These are phyloP conservation scores for Meda fulgida DNA, from an alignment of 2,797 vertebrate species.

Conservation along the genomic window DNA sequence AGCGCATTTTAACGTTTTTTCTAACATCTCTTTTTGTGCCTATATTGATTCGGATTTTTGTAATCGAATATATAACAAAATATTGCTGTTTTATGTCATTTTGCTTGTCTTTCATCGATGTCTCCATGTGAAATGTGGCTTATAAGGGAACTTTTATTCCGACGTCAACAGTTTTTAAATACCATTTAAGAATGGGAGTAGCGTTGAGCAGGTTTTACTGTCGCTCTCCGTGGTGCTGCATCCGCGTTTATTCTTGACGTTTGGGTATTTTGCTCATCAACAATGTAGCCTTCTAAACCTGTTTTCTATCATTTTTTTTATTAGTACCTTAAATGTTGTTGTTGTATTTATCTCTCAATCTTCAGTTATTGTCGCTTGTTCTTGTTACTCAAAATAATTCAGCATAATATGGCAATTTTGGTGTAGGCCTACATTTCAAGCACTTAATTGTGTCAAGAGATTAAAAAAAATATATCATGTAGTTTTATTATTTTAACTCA, in stretches of 20 bases:
- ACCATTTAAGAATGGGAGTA: background rate
- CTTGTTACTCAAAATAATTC: background rate
- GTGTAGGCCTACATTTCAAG: too few relatives aligned
- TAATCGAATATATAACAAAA: background rate
- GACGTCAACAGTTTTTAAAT: background rate
- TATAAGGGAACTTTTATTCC: background rate
- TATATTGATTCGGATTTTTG: background rate
- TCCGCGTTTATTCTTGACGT: too few relatives aligned
- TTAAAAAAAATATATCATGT: background rate
- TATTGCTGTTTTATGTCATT: background rate
- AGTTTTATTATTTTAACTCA: background rate
- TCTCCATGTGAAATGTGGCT: background rate
- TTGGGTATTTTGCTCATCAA: too few relatives aligned
- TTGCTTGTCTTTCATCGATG: too few relatives aligned
- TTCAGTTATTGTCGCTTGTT: background rate
- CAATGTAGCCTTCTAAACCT: too few relatives aligned
- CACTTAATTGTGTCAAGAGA: background rate
- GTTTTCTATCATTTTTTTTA: too few relatives aligned
- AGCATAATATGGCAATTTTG: too few relatives aligned
- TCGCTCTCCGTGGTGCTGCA: too few relatives aligned
- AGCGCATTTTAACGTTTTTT: background rate
- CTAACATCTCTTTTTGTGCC: background rate
- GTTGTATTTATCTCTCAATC: background rate
- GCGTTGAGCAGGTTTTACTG: background rate
- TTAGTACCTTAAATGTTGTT: background rate